Percentiles rank a stretch among this genome's conserved stretches.
Evolutionary conservation across 2,113 vertebrate genomes (phyloP).

Genomic region (Melanerpes formicivorus): DNA sequence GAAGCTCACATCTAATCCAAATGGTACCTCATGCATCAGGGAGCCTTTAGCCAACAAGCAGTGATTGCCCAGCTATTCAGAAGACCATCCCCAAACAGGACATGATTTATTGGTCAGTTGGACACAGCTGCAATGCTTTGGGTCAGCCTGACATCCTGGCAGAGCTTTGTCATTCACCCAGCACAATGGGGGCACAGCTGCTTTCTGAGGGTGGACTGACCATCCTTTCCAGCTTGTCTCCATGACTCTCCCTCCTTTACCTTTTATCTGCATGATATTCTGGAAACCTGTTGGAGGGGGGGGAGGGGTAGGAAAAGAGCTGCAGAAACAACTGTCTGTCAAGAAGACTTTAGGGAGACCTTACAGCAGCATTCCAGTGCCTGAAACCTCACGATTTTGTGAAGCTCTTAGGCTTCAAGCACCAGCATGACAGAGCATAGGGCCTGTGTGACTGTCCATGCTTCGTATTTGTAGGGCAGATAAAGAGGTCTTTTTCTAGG

Average conservation of each 20-base stretch:
- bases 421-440: fast-evolving
- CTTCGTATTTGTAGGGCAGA: not conserved
- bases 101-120: not conserved
- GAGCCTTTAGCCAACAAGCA: not conserved
- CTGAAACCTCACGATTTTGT: not conserved
- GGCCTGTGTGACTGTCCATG: not conserved
- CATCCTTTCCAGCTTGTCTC: not conserved
- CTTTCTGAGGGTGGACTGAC: not conserved
- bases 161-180: not conserved
- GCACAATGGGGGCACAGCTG: not conserved
- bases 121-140: not conserved
- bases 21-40: not conserved
- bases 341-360: not conserved
- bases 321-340: not conserved
- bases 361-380: no score
- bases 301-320: not conserved
- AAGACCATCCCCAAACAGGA: not conserved
- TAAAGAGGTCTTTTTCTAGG: not conserved
- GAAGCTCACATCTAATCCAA: not conserved
- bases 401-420: not conserved
- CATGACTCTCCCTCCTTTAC: not conserved
- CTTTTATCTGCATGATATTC: not conserved
- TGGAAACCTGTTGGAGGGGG: not conserved
- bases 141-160: not conserved
- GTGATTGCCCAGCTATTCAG: not conserved